Conservation (phyloP, 2,797 vertebrate species). For the Halcyon chelicuti region DNA sequence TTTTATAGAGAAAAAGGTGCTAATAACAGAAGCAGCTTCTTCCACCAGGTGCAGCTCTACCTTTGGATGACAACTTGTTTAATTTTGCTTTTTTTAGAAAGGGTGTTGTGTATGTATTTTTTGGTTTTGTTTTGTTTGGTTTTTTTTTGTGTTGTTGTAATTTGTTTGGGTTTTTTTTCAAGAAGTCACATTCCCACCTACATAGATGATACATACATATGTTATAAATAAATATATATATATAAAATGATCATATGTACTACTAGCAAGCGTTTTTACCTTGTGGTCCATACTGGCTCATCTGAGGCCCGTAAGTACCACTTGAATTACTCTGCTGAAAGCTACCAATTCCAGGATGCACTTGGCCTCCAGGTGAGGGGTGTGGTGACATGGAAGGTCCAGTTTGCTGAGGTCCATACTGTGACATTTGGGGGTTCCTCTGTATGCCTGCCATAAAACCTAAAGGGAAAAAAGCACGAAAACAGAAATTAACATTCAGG, state of each 20-base stretch:
- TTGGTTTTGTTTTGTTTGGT: not conserved
- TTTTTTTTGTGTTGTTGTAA: not conserved
- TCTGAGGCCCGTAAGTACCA: constrained; percentile 90
- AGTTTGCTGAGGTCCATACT: constrained; percentile 90
- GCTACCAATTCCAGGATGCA: constrained; percentile 88
- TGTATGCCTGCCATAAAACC: constrained; percentile 91
- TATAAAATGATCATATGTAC: not conserved
- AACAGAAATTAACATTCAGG: not conserved
- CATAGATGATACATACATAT: fast-evolving
- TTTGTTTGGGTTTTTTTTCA: not conserved
- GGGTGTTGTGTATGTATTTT: not conserved
- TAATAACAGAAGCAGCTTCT: constrained; percentile 20
- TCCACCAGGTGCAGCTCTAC: not conserved
- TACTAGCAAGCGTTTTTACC: constrained; percentile 78
- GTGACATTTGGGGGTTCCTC: constrained; percentile 89
- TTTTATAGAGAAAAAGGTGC: constrained; percentile 18
- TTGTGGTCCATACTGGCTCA: constrained; percentile 93
- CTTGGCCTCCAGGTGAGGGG: constrained; percentile 87
- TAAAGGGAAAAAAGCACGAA: constrained; percentile 47
- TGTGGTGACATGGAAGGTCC: constrained; percentile 93
- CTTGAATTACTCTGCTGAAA: constrained; percentile 90
- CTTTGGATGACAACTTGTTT: not conserved
- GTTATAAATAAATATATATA: not conserved
- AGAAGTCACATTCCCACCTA: not conserved
- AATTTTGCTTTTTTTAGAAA: not conserved